Evolutionary conservation across 2,797 vertebrate genomes (phyloP), one percentile per base, ranked within the genome.

Genomic region (Gymnoscopelus braueri): DNA sequence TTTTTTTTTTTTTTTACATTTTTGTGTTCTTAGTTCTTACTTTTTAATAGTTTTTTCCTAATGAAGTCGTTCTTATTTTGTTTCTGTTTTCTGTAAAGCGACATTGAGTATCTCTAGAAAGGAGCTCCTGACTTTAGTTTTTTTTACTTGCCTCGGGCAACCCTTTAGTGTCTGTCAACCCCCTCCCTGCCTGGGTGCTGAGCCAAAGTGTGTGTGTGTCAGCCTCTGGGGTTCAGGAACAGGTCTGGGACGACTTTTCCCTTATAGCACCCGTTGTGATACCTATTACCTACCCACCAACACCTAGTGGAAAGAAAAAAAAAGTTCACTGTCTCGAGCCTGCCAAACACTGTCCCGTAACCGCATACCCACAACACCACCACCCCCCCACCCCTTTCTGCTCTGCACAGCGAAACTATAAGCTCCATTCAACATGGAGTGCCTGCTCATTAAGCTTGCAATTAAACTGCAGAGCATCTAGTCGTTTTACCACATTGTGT

Each of bases 391-490:
- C 39, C 39, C 39, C 39, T 9, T 44, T 44, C 39, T 44, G 55
- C 63, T 57, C 14, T 35, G 62, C 49, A 79, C 54, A 35, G 35
- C 50, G 53, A 70, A 70, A 74, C 70, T 44, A 47, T 54, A 39
- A 66, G 47, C 52, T 67, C 60, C 54, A 48, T 70, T 72, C 65
- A 71, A 10, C 24, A 26, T 50, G 14, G 66, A 51, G 57, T 3
- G 1, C 39, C 15, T 5, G 65, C 61, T 77, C 63, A 71, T 67
- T 68, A 52, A 61, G 29, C 13, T 61, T n/a, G 29, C 60, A 70
- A 23, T 85, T 78, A 77, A 39, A 71, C 57, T 63, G 51, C 50
- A 74, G 29, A 71, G 62, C 62, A 62, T 71, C 19, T 19, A 19
- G 19, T 19, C 19, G 19, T 19, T 19, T 19, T 19, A 19, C 19